Evolutionary conservation across 1,140 invertebrate species (phyloP), one percentile per base, ranked within the genome.

Genomic region (Contarinia nasturtii): DNA sequence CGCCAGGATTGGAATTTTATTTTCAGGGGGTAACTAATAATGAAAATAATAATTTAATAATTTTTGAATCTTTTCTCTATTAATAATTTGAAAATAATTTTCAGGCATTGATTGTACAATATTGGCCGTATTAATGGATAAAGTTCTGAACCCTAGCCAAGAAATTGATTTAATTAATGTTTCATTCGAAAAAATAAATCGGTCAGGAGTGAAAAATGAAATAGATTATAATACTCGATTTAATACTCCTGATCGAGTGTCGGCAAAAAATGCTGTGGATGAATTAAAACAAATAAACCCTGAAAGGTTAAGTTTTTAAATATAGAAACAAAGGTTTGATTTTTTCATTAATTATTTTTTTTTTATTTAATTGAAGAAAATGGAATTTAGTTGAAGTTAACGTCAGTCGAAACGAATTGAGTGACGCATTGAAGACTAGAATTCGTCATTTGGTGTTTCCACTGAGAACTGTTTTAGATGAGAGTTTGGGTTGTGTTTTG

Each of bases 161-260:
- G 70, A 79, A 33, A 90, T 97, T 55, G 92, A 97, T 67, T 71
- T 97, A n/a, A 73, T 96, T 17, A 98, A 97, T 76, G 88, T 97
- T 22, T 87, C 91, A n/a, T 98, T 98, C 72, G 76, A 82, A 63
- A 74, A 68, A 52, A 56, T 54, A 36, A 62, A 57, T 17, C 51
- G 48, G 44, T 27, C 22, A 14, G 44, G 49, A 44, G 2, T 2
- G n/a, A 43, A 50, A 15, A 43, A 21, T 3, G 44, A 41, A 4
- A 48, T 46, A 18, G 51, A 54, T 53, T 60, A 60, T 52, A 53
- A 58, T 36, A 52, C 53, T 20, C 56, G 67, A 53, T 81, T 69
- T 65, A 63, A 82, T 54, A 82, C 86, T 7, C 88, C 89, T 27
- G 89, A 93, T 61, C 70, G 89, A 58, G 58, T 75, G 53, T 87